Conservation (phyloP, 2,888 invertebrate species). For the Polydrusus pterygomalis region DNA sequence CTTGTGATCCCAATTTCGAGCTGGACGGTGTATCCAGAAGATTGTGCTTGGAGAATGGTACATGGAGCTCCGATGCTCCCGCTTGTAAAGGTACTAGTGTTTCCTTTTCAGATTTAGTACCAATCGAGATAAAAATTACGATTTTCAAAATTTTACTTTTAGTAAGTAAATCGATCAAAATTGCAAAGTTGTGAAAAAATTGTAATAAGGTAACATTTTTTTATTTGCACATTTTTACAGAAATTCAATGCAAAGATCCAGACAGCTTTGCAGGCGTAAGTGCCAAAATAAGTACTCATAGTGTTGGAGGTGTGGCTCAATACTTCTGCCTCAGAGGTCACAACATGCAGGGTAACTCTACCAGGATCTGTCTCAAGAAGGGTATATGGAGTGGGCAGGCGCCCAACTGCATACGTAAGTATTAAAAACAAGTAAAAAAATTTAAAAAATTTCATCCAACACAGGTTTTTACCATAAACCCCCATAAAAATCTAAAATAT, state of each 20-base stretch:
- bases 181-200: no score
- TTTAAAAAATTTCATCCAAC: no score
- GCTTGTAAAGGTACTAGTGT: slow-evolving; percentile 80
- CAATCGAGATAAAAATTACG: no score
- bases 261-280: slow-evolving; percentile 77
- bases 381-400: slow-evolving; percentile 89
- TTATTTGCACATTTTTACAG: slow-evolving; percentile 68
- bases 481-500: no score
- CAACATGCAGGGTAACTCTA: slow-evolving; percentile 85
- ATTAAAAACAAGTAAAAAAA: no score
- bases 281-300: slow-evolving; percentile 78
- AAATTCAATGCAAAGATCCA: slow-evolving; percentile 87
- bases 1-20: slow-evolving; percentile 87
- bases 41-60: slow-evolving; percentile 90
- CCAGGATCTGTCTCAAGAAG: slow-evolving; percentile 82
- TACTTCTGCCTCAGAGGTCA: slow-evolving; percentile 90
- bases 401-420: slow-evolving; percentile 85
- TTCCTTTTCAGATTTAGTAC: no score
- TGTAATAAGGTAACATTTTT: background rate
- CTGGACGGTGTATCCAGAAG: slow-evolving; percentile 89
- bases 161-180: no score
- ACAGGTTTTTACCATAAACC: no score
- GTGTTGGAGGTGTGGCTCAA: slow-evolving; percentile 86
- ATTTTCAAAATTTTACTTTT: no score
- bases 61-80: slow-evolving; percentile 91